Conservation (phyloP, 2,888 invertebrate species). For the Epistrophella euchroma region DNA sequence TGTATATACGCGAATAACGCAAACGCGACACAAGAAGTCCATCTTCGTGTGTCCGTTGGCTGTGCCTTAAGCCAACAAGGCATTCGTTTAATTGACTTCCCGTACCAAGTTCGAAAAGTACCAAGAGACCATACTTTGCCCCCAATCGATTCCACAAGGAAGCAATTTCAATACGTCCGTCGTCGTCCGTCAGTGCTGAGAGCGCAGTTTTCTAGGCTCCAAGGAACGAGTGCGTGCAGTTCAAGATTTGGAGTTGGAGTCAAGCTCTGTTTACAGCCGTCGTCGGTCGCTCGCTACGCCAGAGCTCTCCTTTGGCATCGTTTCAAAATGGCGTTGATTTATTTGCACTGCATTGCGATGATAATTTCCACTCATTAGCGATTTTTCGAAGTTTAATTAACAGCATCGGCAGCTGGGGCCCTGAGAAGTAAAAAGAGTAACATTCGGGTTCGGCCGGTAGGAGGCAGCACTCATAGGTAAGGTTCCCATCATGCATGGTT, state of each 20-base stretch:
- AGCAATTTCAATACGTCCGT: slow-evolving; percentile 66
- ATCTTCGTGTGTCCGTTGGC: slow-evolving; percentile 6
- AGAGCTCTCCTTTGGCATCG: slow-evolving; percentile 4
- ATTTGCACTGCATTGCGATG: slow-evolving; percentile 68
- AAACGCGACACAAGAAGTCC: slow-evolving; percentile 44
- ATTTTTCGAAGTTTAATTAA: slow-evolving; percentile 74
- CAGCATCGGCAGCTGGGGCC: slow-evolving; percentile 66
- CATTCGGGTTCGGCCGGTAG: slow-evolving; percentile 46
- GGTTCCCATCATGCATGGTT: slow-evolving; percentile 52
- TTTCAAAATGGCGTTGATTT: slow-evolving; percentile 69
- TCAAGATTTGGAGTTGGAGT: slow-evolving; percentile 29
- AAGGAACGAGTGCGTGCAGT: slow-evolving; percentile 65
- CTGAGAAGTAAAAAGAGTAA: slow-evolving; percentile 36
- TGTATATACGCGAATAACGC: slow-evolving; percentile 9
- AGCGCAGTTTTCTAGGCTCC: slow-evolving; percentile 52
- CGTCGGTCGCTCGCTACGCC: neutral
- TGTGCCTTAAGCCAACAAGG: slow-evolving; percentile 48
- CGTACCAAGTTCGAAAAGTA: slow-evolving; percentile 49
- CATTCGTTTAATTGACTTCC: slow-evolving; percentile 73
- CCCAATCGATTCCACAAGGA: slow-evolving; percentile 57
- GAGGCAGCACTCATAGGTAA: slow-evolving; percentile 49
- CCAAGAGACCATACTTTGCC: slow-evolving; percentile 43
- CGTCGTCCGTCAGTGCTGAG: neutral
- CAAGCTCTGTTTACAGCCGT: neutral
- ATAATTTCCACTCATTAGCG: slow-evolving; percentile 76